Evolutionary conservation across 2,113 vertebrate species (phyloP), one percentile per base, ranked within the genome.

Genomic region (Phalacrocorax carbo): DNA sequence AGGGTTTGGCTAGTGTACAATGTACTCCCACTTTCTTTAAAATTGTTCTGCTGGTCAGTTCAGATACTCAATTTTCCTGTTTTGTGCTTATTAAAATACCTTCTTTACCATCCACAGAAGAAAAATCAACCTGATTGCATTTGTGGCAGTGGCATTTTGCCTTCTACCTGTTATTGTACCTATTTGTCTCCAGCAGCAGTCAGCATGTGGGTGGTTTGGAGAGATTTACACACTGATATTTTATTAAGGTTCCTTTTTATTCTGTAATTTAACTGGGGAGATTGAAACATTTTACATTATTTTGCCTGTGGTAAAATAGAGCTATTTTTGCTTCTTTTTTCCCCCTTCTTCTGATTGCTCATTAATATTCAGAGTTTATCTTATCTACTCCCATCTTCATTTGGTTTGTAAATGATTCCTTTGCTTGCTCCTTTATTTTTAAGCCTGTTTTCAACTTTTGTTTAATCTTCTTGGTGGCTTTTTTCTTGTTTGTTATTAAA

Each of bases 391-490:
- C 30, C 25, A 36, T 86, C 91, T 94, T 97, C 93, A 96, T 97
- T 96, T 97, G 95, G 94, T 94, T 96, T 97, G 87, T 96, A 96
- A 97, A 96, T 96, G 3, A 97, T 83, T 97, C 91, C 82, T 95
- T 96, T 95, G 51, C 91, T 95, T 82, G 44, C 9, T 87, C 55
- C 68, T 94, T 96, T 94, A 70, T 93, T 93, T 94, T 94, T 69
- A 89, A 95, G 85, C 72, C 40, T 88, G 38, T 96, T 95, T 97
- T 94, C 93, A 96, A 95, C 86, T 91, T 96, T 79, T 84, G 55
- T 96, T 96, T 96, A 93, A 96, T 97, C 85, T 92, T 92, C 79
- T 66, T 86, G 36, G 71, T 84, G 22, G 25, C n/a, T 96, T 76
- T 89, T 76, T 79, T 94, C 77, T 84, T 78, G 8, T 76, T 93